Evolutionary conservation across 1,140 invertebrate species (phyloP).

Genomic region (Eurosta solidaginis): DNA sequence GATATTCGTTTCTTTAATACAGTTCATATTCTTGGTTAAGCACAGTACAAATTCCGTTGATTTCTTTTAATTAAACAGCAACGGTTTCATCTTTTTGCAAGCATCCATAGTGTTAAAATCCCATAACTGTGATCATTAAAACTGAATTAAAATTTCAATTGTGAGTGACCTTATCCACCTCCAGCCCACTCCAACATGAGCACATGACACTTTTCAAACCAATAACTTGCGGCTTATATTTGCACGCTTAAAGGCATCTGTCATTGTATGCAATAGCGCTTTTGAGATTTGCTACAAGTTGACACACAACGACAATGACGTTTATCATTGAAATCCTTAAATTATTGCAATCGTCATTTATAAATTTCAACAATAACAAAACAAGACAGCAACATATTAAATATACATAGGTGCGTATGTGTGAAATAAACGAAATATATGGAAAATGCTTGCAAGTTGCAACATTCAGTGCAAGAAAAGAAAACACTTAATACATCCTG

Average conservation of each 20-base stretch:
- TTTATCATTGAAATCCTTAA: slow-evolving; percentile 58
- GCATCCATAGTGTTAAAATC: too few species aligned
- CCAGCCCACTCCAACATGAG: not conserved
- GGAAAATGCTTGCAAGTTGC: not conserved
- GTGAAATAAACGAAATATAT: not conserved
- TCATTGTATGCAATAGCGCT: not conserved
- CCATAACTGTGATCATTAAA: not conserved
- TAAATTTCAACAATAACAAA: slow-evolving; percentile 34
- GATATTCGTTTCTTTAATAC: too few species aligned
- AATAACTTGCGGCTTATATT: slow-evolving; percentile 17
- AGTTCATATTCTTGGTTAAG: too few species aligned
- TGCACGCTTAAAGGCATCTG: not conserved
- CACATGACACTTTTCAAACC: not conserved
- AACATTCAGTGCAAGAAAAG: not conserved
- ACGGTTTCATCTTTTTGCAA: too few species aligned
- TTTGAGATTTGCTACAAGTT: not conserved
- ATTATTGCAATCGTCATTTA: slow-evolving; percentile 52
- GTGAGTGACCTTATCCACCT: not conserved
- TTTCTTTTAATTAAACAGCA: too few species aligned
- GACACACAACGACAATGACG: slow-evolving; percentile 38
- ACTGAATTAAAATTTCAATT: not conserved
- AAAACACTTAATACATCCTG: too few species aligned
- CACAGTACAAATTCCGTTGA: too few species aligned
- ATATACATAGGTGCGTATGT: too few species aligned
- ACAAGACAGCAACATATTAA: slow-evolving; percentile 7